Percentiles rank a stretch among this genome's conserved stretches.
These are phyloP conservation scores for Calypte anna DNA, from an alignment of 2,113 vertebrate genomes.

Conservation along the genomic window DNA sequence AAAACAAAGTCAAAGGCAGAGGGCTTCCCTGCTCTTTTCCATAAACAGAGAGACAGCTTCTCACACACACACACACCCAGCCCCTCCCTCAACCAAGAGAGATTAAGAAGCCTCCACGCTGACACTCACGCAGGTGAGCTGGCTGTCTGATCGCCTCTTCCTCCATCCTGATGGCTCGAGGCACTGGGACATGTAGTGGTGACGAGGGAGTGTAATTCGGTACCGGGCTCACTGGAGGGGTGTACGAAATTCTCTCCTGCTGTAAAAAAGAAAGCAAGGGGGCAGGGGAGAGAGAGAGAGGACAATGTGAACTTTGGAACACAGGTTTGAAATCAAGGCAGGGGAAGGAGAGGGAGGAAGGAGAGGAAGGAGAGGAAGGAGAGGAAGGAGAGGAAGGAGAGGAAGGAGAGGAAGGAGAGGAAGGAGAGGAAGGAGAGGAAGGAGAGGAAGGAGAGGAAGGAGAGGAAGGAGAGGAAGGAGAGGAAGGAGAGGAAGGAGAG, in stretches of 20 bases:
- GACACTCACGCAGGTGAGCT: conserved; percentile 94
- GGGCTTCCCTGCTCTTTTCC: background rate
- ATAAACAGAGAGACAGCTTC: background rate
- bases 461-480: too few species aligned
- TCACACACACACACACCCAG: background rate
- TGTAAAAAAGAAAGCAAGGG: conserved; percentile 82
- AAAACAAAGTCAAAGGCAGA: background rate
- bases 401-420: too few species aligned
- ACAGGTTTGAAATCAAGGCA: conserved; percentile 10
- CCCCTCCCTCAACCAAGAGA: background rate
- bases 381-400: too few species aligned
- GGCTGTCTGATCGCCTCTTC: conserved; percentile 92
- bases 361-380: background rate
- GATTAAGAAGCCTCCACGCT: background rate
- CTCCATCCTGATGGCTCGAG: conserved; percentile 91
- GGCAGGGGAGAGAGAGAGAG: background rate
- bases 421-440: too few species aligned
- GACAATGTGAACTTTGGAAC: conserved; percentile 61
- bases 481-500: too few species aligned
- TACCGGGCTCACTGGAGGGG: conserved; percentile 91
- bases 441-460: too few species aligned
- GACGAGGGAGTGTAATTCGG: conserved; percentile 88
- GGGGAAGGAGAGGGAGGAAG: background rate
- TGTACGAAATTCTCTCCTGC: conserved; percentile 96
- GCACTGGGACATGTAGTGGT: conserved; percentile 91